A percentile compares a stretch with the other conserved stretches of the same genome.
phyloP scores from a whole-genome alignment of 2,113 vertebrate genomes.

The Spermophilus dauricus region DNA sequence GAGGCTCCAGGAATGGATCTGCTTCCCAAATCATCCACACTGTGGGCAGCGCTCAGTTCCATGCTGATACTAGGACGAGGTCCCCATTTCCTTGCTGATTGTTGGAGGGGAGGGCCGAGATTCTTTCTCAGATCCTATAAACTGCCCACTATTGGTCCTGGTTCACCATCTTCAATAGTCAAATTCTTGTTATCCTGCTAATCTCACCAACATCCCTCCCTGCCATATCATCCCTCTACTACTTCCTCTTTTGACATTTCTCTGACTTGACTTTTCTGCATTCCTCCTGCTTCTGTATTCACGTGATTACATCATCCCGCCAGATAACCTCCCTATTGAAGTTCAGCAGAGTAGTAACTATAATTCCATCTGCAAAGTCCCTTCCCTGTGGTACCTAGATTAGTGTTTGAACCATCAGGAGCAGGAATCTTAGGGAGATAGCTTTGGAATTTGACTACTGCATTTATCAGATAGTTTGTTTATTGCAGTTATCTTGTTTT shows the following conservation, averaged over 20 bases:
- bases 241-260: background rate
- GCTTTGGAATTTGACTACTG: background rate
- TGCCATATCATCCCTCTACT: background rate
- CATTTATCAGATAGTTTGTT: background rate
- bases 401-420: background rate
- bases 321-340: background rate
- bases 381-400: background rate
- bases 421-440: background rate
- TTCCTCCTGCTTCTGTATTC: background rate
- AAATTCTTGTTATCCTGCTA: background rate
- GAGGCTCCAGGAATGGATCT: background rate
- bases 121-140: background rate
- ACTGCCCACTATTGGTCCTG: background rate
- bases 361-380: background rate
- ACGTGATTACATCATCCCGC: background rate
- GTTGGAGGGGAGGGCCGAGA: rapidly evolving
- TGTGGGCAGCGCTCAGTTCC: background rate
- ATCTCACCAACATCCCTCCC: no score
- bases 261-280: background rate
- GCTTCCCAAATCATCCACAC: background rate
- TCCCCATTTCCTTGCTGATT: background rate
- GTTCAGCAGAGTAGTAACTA: background rate
- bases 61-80: background rate
- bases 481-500: background rate
- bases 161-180: background rate